These are phyloP conservation scores for Dendrolimus kikuchii DNA, from an alignment of 1,140 invertebrate genomes.

Conservation along the genomic window DNA sequence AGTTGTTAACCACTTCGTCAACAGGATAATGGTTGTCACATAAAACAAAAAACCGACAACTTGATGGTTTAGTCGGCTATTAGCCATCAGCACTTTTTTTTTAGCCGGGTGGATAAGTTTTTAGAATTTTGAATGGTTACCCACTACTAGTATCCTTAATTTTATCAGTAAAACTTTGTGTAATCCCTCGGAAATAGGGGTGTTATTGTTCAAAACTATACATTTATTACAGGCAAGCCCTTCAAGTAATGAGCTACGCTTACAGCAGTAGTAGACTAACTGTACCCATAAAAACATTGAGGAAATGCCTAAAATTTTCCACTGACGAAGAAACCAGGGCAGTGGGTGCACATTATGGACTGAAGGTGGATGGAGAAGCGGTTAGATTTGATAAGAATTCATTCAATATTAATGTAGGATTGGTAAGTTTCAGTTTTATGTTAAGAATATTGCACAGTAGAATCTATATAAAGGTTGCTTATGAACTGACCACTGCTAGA, in stretches of 20 bases:
- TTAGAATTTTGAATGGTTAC: too few relatives aligned
- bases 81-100: too few relatives aligned
- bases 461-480: not conserved
- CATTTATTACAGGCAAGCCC: conserved; percentile 54
- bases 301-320: conserved; percentile 41
- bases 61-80: too few relatives aligned
- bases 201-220: too few relatives aligned
- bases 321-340: conserved; percentile 21
- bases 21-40: too few relatives aligned
- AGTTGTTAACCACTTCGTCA: too few relatives aligned
- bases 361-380: conserved; percentile 19
- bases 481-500: too few relatives aligned
- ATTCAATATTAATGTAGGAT: conserved; percentile 27
- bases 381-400: conserved; percentile 40
- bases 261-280: conserved; percentile 71
- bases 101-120: too few relatives aligned
- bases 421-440: conserved; percentile 9
- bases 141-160: too few relatives aligned
- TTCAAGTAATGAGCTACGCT: conserved; percentile 69
- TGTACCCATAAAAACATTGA: conserved; percentile 52
- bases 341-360: conserved; percentile 40
- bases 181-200: too few relatives aligned
- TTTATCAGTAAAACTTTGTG: too few relatives aligned
- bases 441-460: not conserved
- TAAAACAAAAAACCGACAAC: too few relatives aligned